These are phyloP conservation scores for Dicranocentrus wangi DNA, from an alignment of 2,888 invertebrate genomes.

Conservation along the genomic window DNA sequence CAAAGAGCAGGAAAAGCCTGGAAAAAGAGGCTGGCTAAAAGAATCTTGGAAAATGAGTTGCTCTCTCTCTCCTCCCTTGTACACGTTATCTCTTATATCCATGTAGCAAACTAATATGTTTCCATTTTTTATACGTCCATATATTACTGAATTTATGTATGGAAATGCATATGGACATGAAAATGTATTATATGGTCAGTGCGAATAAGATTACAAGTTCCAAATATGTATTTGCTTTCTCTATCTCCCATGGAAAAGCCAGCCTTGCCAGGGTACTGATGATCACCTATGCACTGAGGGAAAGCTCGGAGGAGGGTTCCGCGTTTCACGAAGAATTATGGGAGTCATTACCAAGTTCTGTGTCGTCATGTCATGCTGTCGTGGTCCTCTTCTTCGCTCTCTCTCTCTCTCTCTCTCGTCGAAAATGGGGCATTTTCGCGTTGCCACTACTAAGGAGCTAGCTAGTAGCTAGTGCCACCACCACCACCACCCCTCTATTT, in stretches of 20 bases:
- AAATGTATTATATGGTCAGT: slow-evolving; percentile 26
- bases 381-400: slow-evolving; percentile 55
- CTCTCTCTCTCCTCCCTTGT: neutral
- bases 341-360: slow-evolving; percentile 63
- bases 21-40: neutral
- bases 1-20: neutral
- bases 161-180: slow-evolving; percentile 29
- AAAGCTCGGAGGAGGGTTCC: slow-evolving; percentile 55
- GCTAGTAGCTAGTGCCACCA: too few relatives aligned
- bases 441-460: slow-evolving; percentile 25
- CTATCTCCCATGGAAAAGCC: slow-evolving; percentile 22
- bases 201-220: slow-evolving; percentile 13
- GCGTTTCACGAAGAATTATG: slow-evolving; percentile 63
- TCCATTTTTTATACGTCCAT: slow-evolving; percentile 7
- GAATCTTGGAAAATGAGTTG: slow-evolving; percentile 14
- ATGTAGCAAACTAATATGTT: too few relatives aligned
- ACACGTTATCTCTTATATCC: neutral
- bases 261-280: too few relatives aligned
- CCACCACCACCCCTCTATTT: slow-evolving; percentile 18
- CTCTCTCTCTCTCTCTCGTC: slow-evolving; percentile 30
- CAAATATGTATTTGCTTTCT: slow-evolving; percentile 17
- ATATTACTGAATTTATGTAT: slow-evolving; percentile 14
- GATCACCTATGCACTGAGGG: slow-evolving; percentile 48
- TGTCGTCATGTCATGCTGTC: slow-evolving; percentile 64
- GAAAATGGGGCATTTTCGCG: slow-evolving; percentile 38